Percentiles rank a stretch among this genome's conserved stretches.
These are phyloP conservation scores for Lontra canadensis DNA, from an alignment of 2,113 vertebrate genomes.

Conservation along the genomic window DNA sequence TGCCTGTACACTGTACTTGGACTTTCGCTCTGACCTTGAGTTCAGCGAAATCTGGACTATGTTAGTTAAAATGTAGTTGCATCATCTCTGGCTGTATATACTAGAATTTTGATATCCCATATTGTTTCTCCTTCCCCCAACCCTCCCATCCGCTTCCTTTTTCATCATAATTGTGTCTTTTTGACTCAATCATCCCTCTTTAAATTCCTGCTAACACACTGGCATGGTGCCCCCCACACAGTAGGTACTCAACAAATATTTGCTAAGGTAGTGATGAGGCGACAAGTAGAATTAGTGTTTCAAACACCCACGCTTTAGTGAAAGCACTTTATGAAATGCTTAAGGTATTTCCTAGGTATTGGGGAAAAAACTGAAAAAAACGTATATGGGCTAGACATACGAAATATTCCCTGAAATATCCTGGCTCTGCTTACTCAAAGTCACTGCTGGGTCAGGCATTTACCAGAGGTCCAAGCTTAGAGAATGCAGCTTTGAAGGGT, in stretches of 20 bases:
- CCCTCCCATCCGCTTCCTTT: not conserved
- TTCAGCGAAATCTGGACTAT: not conserved
- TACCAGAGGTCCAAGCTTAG: conserved; percentile 45
- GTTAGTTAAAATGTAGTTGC: not conserved
- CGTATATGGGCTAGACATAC: conserved; percentile 26
- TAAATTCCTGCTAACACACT: not conserved
- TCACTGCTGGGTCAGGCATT: conserved; percentile 30
- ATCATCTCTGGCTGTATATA: not conserved
- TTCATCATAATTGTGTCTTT: not conserved
- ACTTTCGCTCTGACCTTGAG: not conserved
- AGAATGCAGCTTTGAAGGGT: conserved; percentile 31
- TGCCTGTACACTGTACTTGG: not conserved
- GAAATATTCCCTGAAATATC: conserved; percentile 23
- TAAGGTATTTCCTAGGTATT: conserved; percentile 15
- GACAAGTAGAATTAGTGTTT: not conserved
- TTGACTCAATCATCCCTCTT: not conserved
- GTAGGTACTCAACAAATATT: not conserved
- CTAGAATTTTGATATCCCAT: not conserved
- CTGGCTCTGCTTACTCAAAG: conserved; percentile 17
- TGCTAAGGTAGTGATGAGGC: not conserved
- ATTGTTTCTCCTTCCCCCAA: not conserved
- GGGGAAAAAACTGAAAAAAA: not conserved
- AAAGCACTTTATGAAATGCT: conserved; percentile 8
- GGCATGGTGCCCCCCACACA: not conserved
- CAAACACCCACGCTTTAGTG: not conserved